A percentile compares a stretch with the other conserved stretches of the same genome.
Evolutionary conservation across 1,140 invertebrate species (phyloP).

Genomic region (Hyles vespertilio): DNA sequence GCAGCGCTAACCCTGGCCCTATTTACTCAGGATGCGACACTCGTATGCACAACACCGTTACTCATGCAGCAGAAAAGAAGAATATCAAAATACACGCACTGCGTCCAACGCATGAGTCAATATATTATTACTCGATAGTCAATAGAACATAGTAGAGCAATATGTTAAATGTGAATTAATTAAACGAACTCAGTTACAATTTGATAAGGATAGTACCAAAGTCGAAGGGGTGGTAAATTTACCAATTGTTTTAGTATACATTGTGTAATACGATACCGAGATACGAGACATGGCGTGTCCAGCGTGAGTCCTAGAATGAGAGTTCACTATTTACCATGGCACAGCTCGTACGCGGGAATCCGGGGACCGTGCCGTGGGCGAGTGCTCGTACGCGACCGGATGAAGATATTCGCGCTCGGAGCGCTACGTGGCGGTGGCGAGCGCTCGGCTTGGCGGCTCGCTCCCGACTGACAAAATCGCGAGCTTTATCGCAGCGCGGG

Average conservation of each 20-base stretch:
- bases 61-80: no score
- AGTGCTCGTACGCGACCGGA: constrained; percentile 29
- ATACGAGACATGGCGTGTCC: constrained; percentile 46
- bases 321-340: constrained; percentile 65
- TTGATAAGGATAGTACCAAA: no score
- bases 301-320: constrained; percentile 37
- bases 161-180: no score
- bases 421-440: constrained; percentile 31
- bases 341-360: constrained; percentile 42
- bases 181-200: no score
- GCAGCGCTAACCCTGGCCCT: constrained; percentile 62
- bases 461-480: constrained; percentile 65
- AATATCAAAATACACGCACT: no score
- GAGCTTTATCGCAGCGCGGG: constrained; percentile 60
- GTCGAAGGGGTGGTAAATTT: no score
- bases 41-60: no score
- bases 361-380: constrained; percentile 21
- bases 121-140: no score
- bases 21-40: constrained; percentile 55
- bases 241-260: constrained; percentile 30
- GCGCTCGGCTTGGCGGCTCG: constrained; percentile 46
- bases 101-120: no score
- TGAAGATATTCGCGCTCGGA: constrained; percentile 24
- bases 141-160: no score
- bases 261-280: constrained; percentile 66